Evolutionary conservation across 2,113 vertebrate genomes (phyloP), one percentile per base, ranked within the genome.

Genomic region (Ailurus styani): DNA sequence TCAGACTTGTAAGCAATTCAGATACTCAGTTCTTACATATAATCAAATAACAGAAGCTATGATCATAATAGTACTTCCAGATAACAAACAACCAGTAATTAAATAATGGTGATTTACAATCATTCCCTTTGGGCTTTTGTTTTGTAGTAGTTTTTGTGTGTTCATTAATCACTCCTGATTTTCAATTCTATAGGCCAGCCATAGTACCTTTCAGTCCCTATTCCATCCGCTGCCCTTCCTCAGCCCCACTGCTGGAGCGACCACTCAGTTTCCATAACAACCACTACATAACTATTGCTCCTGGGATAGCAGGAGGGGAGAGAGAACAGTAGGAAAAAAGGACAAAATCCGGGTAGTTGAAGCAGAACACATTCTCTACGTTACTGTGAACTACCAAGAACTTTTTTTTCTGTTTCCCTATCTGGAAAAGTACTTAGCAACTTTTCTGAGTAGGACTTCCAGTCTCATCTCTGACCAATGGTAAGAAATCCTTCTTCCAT

Each of bases 251-350:
- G 52, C 78, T 31, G 9, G 31, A 93, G 79, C 15, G 1, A 82
- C 77, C 82, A 40, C 73, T 96, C 57, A 27, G 96, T 97, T 97
- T 95, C 97, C 92, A 95, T 94, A 89, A 97, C 96, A 97, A 98
- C 93, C 64, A 72, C 29, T 66, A 83, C 47, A 83, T 57, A 96
- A 97, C 85, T 90, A 23, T 77, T 54, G 29, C 37, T 95, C 60
- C 34, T 42, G 50, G 81, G 66, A 66, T 84, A 70, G 3, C 25
- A 91, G 72, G 21, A 96, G 9, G 34, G 31, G 52, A 79, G 42
- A 55, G 86, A 81, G 66, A 40, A 92, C 91, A 73, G 62, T 15
- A 66, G 40, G 2, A 89, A 47, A 47, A 85, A 97, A 83, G 42
- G 29, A 86, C 54, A 73, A 34, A 85, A 79, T 45, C 75, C 79